Conservation (phyloP, 2,888 invertebrate genomes). For the Tetragnatha montana region DNA sequence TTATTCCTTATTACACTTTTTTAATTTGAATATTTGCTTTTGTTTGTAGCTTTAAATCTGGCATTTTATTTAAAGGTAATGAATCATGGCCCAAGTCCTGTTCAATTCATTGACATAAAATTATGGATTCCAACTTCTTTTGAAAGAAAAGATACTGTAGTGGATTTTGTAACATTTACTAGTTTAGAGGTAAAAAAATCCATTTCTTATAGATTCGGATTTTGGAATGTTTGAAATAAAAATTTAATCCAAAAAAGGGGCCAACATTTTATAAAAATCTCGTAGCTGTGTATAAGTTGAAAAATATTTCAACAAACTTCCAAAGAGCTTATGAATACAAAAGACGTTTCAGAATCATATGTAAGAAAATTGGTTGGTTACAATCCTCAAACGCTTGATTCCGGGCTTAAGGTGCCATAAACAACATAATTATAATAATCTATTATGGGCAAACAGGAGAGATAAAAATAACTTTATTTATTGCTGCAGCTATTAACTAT, state of each 20-base stretch:
- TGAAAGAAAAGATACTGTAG: slow-evolving; percentile 1
- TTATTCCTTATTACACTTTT: too few relatives aligned
- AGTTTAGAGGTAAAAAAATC: slow-evolving; percentile 60
- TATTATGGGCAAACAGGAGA: too few relatives aligned
- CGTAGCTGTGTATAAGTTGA: too few relatives aligned
- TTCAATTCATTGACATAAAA: slow-evolving; percentile 55
- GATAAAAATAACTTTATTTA: too few relatives aligned
- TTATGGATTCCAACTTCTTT: slow-evolving; percentile 46
- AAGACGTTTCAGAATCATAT: not conserved
- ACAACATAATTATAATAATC: too few relatives aligned
- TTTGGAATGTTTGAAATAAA: not conserved
- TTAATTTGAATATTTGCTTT: too few relatives aligned
- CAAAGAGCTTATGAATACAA: not conserved
- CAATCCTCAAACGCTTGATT: too few relatives aligned
- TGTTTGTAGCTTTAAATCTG: too few relatives aligned
- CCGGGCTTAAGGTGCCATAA: too few relatives aligned
- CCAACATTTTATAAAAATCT: not conserved
- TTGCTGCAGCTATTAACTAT: too few relatives aligned
- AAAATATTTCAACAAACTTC: too few relatives aligned
- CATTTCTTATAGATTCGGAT: not conserved
- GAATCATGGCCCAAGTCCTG: slow-evolving; percentile 66
- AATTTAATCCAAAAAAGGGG: not conserved
- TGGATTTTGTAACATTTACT: slow-evolving; percentile 52
- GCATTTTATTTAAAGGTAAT: slow-evolving; percentile 8
- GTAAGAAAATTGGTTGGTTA: too few relatives aligned